These are phyloP conservation scores for Ptilorrhoa leucosticta DNA, from an alignment of 2,113 vertebrate species.

Conservation along the genomic window DNA sequence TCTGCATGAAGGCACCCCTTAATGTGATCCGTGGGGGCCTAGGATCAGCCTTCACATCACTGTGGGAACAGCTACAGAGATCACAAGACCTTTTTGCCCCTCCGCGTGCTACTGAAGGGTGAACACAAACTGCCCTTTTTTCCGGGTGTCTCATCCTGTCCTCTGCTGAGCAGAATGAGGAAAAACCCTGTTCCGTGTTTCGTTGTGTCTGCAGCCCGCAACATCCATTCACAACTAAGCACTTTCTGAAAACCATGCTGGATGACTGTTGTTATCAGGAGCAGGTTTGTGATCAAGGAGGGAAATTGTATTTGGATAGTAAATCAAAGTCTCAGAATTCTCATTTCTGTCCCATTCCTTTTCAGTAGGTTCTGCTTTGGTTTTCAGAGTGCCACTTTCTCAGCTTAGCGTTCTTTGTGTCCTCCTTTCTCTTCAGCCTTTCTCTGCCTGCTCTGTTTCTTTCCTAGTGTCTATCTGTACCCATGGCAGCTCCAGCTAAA, in stretches of 20 bases:
- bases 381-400: background rate
- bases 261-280: background rate
- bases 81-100: accelerated
- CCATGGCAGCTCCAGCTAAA: background rate
- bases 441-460: background rate
- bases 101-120: too few relatives aligned
- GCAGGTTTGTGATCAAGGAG: background rate
- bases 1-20: background rate
- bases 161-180: background rate
- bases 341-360: background rate
- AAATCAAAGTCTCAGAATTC: background rate
- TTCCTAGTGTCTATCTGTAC: background rate
- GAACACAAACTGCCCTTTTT: background rate
- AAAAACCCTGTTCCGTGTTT: accelerated
- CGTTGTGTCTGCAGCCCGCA: background rate
- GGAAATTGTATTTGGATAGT: background rate
- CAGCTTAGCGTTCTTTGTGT: background rate
- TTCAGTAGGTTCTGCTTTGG: background rate
- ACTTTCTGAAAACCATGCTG: background rate
- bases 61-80: background rate
- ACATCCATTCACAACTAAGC: background rate
- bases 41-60: background rate
- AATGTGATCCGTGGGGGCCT: background rate
- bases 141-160: background rate
- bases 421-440: background rate